A percentile compares a stretch with the other conserved stretches of the same genome.
These are phyloP conservation scores for Epinephelus fuscoguttatus DNA, from an alignment of 2,113 vertebrate genomes.

Conservation along the genomic window DNA sequence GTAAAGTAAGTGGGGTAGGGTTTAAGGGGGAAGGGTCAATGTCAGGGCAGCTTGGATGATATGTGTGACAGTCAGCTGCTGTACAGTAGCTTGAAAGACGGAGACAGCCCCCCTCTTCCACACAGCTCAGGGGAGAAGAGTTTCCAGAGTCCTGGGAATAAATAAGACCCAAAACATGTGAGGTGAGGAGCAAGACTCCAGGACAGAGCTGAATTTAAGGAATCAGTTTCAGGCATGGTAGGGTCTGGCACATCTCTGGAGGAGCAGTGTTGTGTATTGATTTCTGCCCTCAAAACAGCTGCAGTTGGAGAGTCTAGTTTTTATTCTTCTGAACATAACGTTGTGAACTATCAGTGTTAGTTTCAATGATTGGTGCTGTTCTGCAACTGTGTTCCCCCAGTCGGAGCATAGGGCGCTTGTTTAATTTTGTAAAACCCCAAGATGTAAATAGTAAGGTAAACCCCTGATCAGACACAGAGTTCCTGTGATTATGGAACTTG, in stretches of 20 bases:
- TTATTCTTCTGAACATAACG: not conserved
- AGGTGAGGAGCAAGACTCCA: conserved; percentile 26
- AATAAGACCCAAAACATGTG: conserved; percentile 23
- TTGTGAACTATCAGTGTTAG: not conserved
- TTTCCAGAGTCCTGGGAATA: conserved; percentile 9
- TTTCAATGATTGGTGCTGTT: conserved; percentile 11
- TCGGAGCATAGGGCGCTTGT: not conserved
- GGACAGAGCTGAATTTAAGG: conserved; percentile 32
- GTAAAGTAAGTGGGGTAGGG: not conserved
- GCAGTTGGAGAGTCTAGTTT: not conserved
- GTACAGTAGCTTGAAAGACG: not conserved
- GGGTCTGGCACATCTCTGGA: conserved; percentile 9
- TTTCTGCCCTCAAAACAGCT: conserved; percentile 10
- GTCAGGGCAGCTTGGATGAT: not conserved
- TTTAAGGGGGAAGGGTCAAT: not conserved
- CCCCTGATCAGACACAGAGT: not conserved
- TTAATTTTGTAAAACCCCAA: conserved; percentile 10
- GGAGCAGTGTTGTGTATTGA: conserved; percentile 30
- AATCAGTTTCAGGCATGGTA: conserved; percentile 25
- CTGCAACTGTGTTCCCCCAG: not conserved
- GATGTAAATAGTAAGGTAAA: not conserved
- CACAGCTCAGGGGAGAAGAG: not conserved
- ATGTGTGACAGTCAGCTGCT: not conserved
- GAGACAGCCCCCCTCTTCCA: not conserved
- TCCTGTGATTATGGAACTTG: not conserved